A percentile compares a stretch with the other conserved stretches of the same genome.
These are phyloP conservation scores for Hypotaenidia philippensis DNA, from an alignment of 2,797 vertebrate genomes.

Conservation along the genomic window DNA sequence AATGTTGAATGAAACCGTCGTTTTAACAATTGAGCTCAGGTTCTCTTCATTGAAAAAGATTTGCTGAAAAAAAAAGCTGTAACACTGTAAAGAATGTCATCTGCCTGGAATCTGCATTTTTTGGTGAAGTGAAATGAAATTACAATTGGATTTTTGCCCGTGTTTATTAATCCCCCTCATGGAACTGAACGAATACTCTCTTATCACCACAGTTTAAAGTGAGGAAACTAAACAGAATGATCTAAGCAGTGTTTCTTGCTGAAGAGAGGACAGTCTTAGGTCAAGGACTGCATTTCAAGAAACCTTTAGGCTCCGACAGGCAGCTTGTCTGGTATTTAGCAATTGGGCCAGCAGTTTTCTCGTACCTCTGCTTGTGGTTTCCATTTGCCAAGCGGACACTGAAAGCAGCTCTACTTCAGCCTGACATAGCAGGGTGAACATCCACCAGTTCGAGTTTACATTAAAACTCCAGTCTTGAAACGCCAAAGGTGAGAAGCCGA, in stretches of 20 bases:
- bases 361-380: neutral
- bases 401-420: neutral
- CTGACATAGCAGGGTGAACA: neutral
- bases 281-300: neutral
- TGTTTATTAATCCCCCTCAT: neutral
- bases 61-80: neutral
- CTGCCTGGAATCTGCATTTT: neutral
- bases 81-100: neutral
- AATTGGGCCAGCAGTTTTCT: neutral
- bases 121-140: neutral
- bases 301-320: neutral
- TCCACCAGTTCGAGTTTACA: neutral
- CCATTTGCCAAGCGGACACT: accelerated
- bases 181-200: neutral
- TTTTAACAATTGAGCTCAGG: neutral
- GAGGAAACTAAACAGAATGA: neutral
- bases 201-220: neutral
- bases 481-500: neutral
- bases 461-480: neutral
- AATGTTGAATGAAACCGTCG: neutral
- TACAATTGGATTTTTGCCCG: neutral
- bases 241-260: neutral
- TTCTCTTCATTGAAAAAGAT: neutral
- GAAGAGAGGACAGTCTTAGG: neutral
- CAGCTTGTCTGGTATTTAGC: neutral